Conservation (phyloP, 2,888 invertebrate genomes). For the Pyrrhosoma nymphula region DNA sequence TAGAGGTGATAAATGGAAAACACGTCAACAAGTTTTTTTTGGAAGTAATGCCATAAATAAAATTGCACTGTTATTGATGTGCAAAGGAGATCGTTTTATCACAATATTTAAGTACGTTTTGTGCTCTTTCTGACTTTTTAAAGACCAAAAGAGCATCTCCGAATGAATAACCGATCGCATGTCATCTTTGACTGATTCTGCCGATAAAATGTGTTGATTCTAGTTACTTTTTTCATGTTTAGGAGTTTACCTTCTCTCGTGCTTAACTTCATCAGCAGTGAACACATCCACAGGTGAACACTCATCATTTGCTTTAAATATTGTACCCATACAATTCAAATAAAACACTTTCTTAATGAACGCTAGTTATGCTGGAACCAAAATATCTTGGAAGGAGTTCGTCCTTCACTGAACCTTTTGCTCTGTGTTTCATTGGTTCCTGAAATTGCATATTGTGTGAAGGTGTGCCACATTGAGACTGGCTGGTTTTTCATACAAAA, state of each 20-base stretch:
- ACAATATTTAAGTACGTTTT: constrained; percentile 42
- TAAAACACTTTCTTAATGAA: background rate
- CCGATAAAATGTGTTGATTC: background rate
- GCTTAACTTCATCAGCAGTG: background rate
- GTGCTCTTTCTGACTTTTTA: background rate
- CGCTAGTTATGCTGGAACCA: background rate
- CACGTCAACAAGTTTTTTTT: background rate
- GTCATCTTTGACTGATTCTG: background rate
- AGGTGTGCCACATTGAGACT: background rate
- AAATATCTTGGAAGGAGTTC: background rate
- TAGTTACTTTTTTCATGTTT: background rate
- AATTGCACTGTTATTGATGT: constrained; percentile 29
- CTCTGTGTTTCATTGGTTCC: background rate
- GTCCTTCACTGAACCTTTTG: background rate
- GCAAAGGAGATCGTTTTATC: constrained; percentile 39
- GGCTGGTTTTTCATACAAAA: background rate
- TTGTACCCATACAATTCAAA: background rate
- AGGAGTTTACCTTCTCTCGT: background rate
- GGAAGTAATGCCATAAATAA: constrained; percentile 41
- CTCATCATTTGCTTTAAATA: background rate
- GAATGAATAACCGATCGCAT: constrained; percentile 6
- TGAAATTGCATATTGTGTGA: background rate
- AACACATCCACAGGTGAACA: background rate
- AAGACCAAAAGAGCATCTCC: constrained; percentile 5
- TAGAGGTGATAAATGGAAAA: background rate